Evolutionary conservation across 2,113 vertebrate species (phyloP), one percentile per base, ranked within the genome.

Genomic region (Potamarius usumacintae): DNA sequence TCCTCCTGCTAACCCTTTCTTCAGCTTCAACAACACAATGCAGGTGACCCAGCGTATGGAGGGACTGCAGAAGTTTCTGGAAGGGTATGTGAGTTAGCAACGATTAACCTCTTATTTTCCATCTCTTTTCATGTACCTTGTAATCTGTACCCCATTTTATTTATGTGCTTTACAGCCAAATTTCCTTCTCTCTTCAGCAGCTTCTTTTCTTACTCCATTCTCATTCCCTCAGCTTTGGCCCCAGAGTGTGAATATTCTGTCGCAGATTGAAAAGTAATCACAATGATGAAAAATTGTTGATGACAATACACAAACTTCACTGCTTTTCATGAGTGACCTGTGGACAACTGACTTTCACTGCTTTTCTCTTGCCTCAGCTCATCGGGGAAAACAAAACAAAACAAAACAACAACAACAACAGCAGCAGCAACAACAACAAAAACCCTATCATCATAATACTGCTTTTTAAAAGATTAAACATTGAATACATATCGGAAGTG

Each of bases 1-100:
- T 88, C 97, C 97, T 8, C 93, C 96, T 4, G 96, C 96, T 94
- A 97, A 95, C 76, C 96, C 96, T 0, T 99, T 99, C 94, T 98
- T 99, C 93, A 98, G 96, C 82, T 92, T 96, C 90, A 96, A 92
- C 89, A 99, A 97, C 89, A 92, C 92, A 1, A 94, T 96, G 55
- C 97, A 96, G 0, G 95, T 99, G 62, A 93, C 93, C 30, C 95
- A 97, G 86, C 97, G 98, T 86, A 96, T 97, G 55, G 95, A 95
- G 87, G 98, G 97, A 34, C 92, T 99, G 83, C 96, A 98, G 91
- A 94, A 94, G 76, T 99, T 99, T 92, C 93, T 99, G 84, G 95
- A 98, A 91, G 95, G 91, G 98, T 98, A 89, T 96, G 97, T 96
- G 60, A 22, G 17, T 34, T 12, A 14, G 4, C 4, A 6, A 71